Conservation (phyloP, 2,797 vertebrate species). For the Columba guinea region DNA sequence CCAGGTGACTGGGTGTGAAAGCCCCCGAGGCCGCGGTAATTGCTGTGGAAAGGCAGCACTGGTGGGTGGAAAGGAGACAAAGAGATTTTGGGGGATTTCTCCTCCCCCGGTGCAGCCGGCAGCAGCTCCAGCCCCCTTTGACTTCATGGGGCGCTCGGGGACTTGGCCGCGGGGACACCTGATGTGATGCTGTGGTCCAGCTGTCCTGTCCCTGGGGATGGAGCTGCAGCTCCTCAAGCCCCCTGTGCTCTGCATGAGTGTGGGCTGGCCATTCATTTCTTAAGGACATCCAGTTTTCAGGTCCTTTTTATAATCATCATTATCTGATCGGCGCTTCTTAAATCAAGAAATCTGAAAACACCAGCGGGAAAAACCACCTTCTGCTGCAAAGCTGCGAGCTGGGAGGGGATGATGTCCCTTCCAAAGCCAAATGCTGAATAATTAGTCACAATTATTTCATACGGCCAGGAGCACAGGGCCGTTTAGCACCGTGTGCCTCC, state of each 20-base stretch:
- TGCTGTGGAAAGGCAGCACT: background rate
- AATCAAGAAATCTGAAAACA: background rate
- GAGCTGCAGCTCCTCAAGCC: background rate
- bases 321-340: background rate
- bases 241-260: accelerated
- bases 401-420: background rate
- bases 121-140: background rate
- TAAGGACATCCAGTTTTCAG: background rate
- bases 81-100: background rate
- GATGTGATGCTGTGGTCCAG: background rate
- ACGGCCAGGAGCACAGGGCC: accelerated
- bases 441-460: background rate
- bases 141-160: accelerated
- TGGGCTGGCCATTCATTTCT: accelerated
- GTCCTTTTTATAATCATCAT: background rate
- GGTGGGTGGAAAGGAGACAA: background rate
- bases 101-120: accelerated
- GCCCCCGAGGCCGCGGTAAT: background rate
- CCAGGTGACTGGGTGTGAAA: conserved; percentile 30
- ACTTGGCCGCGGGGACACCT: background rate
- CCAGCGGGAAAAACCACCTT: background rate
- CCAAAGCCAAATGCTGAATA: background rate
- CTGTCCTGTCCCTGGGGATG: background rate
- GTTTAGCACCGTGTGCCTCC: accelerated
- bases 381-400: background rate